phyloP scores from a whole-genome alignment of 2,888 invertebrate species.

The Chymomyza caudatula region DNA sequence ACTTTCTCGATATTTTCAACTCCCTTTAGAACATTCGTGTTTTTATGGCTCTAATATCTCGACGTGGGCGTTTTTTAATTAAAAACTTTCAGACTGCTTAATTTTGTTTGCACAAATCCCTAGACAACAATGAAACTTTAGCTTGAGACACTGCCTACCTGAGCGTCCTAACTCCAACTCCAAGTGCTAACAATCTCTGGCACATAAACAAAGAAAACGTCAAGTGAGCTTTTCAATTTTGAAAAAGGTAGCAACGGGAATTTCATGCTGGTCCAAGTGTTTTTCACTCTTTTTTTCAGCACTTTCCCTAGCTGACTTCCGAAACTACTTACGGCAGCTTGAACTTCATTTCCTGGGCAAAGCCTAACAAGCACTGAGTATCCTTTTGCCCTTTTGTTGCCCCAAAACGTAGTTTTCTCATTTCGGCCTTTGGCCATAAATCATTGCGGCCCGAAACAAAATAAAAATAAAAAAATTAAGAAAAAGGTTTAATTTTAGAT shows the following conservation, averaged over 20 bases:
- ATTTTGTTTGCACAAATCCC: conserved; percentile 72
- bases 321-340: conserved; percentile 69
- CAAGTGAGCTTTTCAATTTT: conserved; percentile 72
- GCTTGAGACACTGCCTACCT: conserved; percentile 38
- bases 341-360: conserved; percentile 67
- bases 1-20: neutral
- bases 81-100: conserved; percentile 73
- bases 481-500: conserved; percentile 59
- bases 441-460: conserved; percentile 47
- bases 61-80: conserved; percentile 49
- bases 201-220: conserved; percentile 39
- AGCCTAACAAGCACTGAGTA: neutral
- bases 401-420: neutral
- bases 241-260: conserved; percentile 58
- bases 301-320: conserved; percentile 51
- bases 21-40: neutral
- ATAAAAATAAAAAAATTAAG: neutral
- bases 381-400: neutral
- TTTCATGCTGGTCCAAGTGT: conserved; percentile 9
- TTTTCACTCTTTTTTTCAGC: conserved; percentile 46
- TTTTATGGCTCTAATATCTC: neutral
- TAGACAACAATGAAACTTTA: conserved; percentile 70
- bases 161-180: conserved; percentile 16
- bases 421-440: conserved; percentile 64
- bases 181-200: conserved; percentile 2